Evolutionary conservation across 2,888 invertebrate species (phyloP).

Genomic region (Dinocampus coccinellae): DNA sequence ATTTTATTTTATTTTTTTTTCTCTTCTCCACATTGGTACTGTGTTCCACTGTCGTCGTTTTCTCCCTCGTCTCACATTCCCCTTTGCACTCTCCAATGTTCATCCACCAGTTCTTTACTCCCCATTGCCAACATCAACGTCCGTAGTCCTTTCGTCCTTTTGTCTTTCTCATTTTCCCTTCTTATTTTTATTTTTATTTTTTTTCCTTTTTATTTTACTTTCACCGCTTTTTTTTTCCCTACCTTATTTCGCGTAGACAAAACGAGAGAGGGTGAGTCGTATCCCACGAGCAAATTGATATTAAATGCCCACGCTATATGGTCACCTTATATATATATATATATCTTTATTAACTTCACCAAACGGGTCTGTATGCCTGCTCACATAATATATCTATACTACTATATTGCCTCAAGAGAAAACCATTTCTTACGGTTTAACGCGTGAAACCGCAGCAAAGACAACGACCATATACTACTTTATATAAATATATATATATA

Average conservation of each 20-base stretch:
- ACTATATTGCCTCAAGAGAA: slow-evolving; percentile 41
- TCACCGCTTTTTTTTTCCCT: slow-evolving; percentile 22
- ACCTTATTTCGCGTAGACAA: slow-evolving; percentile 39
- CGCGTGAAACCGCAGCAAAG: slow-evolving; percentile 36
- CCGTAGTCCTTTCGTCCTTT: slow-evolving; percentile 14
- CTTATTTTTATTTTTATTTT: too few relatives aligned
- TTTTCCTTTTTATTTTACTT: background rate
- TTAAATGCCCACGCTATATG: slow-evolving; percentile 61
- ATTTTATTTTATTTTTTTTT: too few relatives aligned
- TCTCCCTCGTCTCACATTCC: slow-evolving; percentile 28
- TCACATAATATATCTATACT: background rate
- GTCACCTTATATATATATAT: slow-evolving; percentile 59
- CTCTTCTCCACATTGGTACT: slow-evolving; percentile 43
- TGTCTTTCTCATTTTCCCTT: background rate
- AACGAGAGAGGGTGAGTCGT: slow-evolving; percentile 46
- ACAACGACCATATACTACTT: slow-evolving; percentile 16
- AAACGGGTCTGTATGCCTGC: slow-evolving; percentile 22
- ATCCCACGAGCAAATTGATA: slow-evolving; percentile 62
- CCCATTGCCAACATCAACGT: slow-evolving; percentile 9
- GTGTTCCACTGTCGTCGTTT: slow-evolving; percentile 37
- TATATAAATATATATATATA: slow-evolving; percentile 12
- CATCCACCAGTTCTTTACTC: slow-evolving; percentile 33
- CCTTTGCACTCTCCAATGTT: slow-evolving; percentile 39
- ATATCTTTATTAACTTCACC: slow-evolving; percentile 64
- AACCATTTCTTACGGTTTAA: slow-evolving; percentile 48